Conservation (phyloP, 2,888 invertebrate species). For the Caenorhabditis doughertyi region DNA sequence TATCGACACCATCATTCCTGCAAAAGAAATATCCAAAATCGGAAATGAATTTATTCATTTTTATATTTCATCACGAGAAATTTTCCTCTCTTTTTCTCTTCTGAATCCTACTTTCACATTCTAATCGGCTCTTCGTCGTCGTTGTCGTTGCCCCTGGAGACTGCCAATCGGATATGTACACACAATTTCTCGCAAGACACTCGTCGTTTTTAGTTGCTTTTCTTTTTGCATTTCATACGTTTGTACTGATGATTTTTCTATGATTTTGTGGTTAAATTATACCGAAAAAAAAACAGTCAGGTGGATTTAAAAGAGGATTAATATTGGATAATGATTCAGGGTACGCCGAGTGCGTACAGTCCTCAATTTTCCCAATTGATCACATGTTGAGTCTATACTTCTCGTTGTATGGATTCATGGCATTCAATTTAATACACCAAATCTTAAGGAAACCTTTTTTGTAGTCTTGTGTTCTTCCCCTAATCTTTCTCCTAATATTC, state of each 20-base stretch:
- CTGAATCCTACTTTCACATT: background rate
- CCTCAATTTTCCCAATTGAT: background rate
- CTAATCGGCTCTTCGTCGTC: slow-evolving; percentile 57
- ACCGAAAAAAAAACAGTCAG: background rate
- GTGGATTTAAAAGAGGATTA: slow-evolving; percentile 6
- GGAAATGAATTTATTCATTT: background rate
- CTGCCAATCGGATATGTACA: slow-evolving; percentile 40
- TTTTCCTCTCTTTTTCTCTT: background rate
- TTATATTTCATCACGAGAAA: slow-evolving; percentile 6
- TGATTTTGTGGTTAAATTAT: background rate
- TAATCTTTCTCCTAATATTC: slow-evolving; percentile 3
- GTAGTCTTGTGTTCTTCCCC: slow-evolving; percentile 1
- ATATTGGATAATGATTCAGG: slow-evolving; percentile 13
- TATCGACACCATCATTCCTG: no score
- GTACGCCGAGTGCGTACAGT: slow-evolving; percentile 22
- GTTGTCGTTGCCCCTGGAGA: slow-evolving; percentile 48
- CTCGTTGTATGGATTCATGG: background rate
- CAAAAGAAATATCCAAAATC: no score
- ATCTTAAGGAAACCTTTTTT: background rate
- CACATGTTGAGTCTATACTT: background rate
- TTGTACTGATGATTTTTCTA: background rate
- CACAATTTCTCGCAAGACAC: slow-evolving; percentile 35
- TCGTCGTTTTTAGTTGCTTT: background rate
- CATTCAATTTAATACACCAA: background rate
- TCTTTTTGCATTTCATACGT: slow-evolving; percentile 1